phyloP scores from a whole-genome alignment of 2,797 vertebrate species.

The Phataginus tricuspis region DNA sequence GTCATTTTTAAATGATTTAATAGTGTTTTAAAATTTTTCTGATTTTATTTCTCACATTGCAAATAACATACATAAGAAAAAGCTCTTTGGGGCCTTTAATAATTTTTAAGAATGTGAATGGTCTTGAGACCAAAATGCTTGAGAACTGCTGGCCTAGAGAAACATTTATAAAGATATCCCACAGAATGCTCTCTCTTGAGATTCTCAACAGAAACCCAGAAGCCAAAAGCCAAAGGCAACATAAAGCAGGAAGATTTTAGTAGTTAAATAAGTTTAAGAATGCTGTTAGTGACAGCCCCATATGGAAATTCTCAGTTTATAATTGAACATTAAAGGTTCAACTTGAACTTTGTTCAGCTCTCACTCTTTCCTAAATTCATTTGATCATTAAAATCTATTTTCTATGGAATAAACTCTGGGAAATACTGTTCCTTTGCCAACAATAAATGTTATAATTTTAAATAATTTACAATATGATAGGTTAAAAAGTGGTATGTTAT shows the following conservation, averaged over 20 bases:
- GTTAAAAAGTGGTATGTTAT: not conserved
- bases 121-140: conserved; percentile 16
- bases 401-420: not conserved
- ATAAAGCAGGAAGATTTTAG: not conserved
- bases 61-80: not conserved
- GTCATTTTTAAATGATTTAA: not conserved
- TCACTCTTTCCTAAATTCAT: not conserved
- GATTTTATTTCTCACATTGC: not conserved
- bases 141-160: not conserved
- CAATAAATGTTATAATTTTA: not conserved
- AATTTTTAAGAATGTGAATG: conserved; percentile 15
- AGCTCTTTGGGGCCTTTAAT: not conserved
- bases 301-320: not conserved
- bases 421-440: conserved; percentile 1
- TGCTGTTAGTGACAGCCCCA: not conserved
- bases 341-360: not conserved
- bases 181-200: not conserved
- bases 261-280: not conserved
- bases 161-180: not conserved
- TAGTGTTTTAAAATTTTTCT: not conserved
- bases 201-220: not conserved
- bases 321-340: not conserved
- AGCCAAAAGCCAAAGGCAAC: not conserved
- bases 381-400: not conserved
- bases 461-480: not conserved